A percentile compares a stretch with the other conserved stretches of the same genome.
Conservation (phyloP, 37 sponge, comb jelly and placozoan genomes). For the Aphrocallistes beatrix region DNA sequence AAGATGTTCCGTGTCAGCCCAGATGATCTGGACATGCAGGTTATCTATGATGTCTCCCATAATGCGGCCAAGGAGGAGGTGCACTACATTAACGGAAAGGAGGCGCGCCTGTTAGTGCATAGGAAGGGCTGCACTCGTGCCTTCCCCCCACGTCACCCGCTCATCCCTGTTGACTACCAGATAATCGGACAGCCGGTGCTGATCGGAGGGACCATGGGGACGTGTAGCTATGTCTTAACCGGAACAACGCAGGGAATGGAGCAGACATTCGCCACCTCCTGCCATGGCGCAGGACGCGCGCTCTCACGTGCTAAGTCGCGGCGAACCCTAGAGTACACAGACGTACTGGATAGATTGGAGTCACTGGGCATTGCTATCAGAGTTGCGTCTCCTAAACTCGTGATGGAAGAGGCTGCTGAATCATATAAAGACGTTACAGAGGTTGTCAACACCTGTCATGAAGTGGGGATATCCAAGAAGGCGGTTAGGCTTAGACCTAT, state of each 20-base stretch:
- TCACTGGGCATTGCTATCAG: constrained; percentile 86
- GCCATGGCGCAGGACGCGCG: constrained; percentile 87
- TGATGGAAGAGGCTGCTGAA: constrained; percentile 99
- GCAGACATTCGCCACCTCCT: constrained; percentile 91
- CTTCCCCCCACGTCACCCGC: constrained; percentile 98
- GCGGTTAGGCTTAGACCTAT: constrained; percentile 83
- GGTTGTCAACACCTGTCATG: constrained; percentile 95
- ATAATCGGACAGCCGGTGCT: constrained; percentile 93
- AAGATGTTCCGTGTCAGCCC: constrained; percentile 86
- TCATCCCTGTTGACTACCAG: constrained; percentile 98
- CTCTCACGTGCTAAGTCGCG: constrained; percentile 33
- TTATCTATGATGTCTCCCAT: constrained; percentile 97
- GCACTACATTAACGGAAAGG: constrained; percentile 73
- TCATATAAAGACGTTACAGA: constrained; percentile 99
- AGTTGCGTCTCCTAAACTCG: constrained; percentile 95
- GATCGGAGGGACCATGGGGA: constrained; percentile 99
- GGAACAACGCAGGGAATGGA: constrained; percentile 86
- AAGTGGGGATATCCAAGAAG: constrained; percentile 92
- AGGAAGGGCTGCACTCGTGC: constrained; percentile 96
- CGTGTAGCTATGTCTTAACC: constrained; percentile 96
- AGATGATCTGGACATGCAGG: constrained; percentile 97
- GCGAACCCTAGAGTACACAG: constrained; percentile 72
- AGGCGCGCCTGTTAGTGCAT: constrained; percentile 76
- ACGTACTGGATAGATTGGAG: constrained; percentile 57
- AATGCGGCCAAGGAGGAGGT: constrained; percentile 90